Conservation (phyloP, 2,888 invertebrate genomes). For the Euproctis similis region DNA sequence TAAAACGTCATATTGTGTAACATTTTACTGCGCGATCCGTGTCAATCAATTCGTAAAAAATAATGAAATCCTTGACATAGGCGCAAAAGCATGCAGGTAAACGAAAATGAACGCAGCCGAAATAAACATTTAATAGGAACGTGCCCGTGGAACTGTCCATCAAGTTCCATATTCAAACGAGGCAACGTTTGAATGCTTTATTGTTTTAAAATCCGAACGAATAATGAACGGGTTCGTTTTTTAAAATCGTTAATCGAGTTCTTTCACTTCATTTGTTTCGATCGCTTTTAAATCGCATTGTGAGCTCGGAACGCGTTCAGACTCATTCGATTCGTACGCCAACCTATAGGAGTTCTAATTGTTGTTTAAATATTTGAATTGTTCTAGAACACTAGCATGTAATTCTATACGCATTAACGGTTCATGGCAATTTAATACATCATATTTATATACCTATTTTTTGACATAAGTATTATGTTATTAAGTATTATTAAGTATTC, state of each 20-base stretch:
- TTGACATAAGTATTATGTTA: no score
- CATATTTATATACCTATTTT: constrained; percentile 23
- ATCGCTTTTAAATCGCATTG: constrained; percentile 42
- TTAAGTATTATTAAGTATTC: no score
- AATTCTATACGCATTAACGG: constrained; percentile 74
- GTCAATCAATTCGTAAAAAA: constrained; percentile 45
- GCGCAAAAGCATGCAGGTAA: constrained; percentile 29
- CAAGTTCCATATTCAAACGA: constrained; percentile 67
- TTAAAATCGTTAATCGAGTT: constrained; percentile 65
- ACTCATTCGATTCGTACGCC: constrained; percentile 45
- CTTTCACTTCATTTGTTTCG: constrained; percentile 69
- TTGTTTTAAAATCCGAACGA: constrained; percentile 68
- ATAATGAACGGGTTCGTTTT: constrained; percentile 59
- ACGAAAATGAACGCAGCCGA: constrained; percentile 39
- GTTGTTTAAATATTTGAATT: constrained; percentile 43
- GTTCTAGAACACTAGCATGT: constrained; percentile 51
- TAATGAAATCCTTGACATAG: constrained; percentile 47
- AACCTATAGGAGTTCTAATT: constrained; percentile 35
- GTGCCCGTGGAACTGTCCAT: constrained; percentile 37
- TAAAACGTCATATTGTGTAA: constrained; percentile 43
- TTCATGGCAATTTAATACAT: constrained; percentile 42
- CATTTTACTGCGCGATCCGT: constrained; percentile 37
- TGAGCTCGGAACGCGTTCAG: constrained; percentile 46
- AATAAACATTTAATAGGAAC: constrained; percentile 59
- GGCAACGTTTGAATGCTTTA: constrained; percentile 58